Evolutionary conservation across 2,113 vertebrate genomes (phyloP).

Genomic region (Urocynchramus pylzowi): DNA sequence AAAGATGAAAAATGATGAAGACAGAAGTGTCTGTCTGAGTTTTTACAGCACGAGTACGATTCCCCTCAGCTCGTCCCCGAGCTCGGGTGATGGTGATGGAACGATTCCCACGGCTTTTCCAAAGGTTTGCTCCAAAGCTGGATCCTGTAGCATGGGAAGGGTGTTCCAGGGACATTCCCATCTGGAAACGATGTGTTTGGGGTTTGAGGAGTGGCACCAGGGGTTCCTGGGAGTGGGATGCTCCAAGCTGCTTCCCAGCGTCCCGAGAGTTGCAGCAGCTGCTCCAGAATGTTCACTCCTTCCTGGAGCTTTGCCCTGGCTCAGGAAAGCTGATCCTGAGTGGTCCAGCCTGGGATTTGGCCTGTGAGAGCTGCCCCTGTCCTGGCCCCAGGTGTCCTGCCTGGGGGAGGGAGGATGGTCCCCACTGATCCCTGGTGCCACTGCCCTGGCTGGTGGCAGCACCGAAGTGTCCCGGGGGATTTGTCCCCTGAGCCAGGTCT

Average conservation of each 20-base stretch:
- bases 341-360: background rate
- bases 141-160: background rate
- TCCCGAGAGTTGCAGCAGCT: rapidly evolving
- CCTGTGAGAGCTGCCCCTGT: background rate
- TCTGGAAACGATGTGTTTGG: background rate
- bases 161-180: background rate
- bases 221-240: background rate
- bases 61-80: background rate
- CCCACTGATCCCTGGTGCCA: rapidly evolving
- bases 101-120: background rate
- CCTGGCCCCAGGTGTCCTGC: rapidly evolving
- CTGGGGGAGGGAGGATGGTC: background rate
- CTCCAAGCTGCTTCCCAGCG: background rate
- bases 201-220: rapidly evolving
- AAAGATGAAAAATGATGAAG: constrained; percentile 70
- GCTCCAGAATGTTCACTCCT: rapidly evolving
- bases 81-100: background rate
- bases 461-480: rapidly evolving
- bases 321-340: rapidly evolving
- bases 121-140: background rate
- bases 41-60: background rate
- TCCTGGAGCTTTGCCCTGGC: background rate
- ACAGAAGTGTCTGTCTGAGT: constrained; percentile 64
- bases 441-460: background rate
- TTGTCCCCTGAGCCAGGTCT: rapidly evolving